Evolutionary conservation across 2,888 invertebrate species (phyloP).

Genomic region (Buathra laborator): DNA sequence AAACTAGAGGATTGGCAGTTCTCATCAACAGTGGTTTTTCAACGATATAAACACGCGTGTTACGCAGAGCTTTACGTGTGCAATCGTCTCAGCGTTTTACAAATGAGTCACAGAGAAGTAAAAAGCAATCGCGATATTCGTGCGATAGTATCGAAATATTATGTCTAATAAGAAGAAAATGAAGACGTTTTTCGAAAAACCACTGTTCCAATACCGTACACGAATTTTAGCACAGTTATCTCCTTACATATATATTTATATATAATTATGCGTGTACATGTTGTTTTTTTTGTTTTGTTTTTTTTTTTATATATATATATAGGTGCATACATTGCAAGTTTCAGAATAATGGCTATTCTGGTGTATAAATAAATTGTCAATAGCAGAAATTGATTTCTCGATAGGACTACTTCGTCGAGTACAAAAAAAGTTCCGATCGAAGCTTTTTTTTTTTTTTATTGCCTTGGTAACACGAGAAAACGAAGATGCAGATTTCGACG

Average conservation of each 20-base stretch:
- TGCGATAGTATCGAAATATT: conserved; percentile 21
- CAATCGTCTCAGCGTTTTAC: neutral
- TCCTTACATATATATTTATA: conserved; percentile 74
- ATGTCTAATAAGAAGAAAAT: conserved; percentile 7
- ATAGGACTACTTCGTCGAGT: conserved; percentile 38
- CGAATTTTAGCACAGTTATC: conserved; percentile 71
- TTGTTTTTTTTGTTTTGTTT: conserved; percentile 56
- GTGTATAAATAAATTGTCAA: conserved; percentile 66
- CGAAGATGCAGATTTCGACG: conserved; percentile 5
- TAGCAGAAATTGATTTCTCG: conserved; percentile 61
- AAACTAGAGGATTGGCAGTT: conserved; percentile 74
- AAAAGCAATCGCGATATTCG: conserved; percentile 19
- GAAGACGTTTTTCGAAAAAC: conserved; percentile 60
- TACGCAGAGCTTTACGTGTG: neutral
- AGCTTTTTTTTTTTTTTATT: neutral
- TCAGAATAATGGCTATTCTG: conserved; percentile 67
- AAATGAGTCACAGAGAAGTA: conserved; percentile 23
- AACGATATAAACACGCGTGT: neutral
- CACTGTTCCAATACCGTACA: conserved; percentile 70
- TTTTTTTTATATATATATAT: conserved; percentile 68
- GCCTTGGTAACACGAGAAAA: conserved; percentile 20
- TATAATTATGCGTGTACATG: conserved; percentile 74
- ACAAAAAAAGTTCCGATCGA: conserved; percentile 21
- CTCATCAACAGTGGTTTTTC: conserved; percentile 69
- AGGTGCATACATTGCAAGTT: conserved; percentile 69